Evolutionary conservation across 2,888 invertebrate genomes (phyloP).

Genomic region (Eupithecia centaureata): DNA sequence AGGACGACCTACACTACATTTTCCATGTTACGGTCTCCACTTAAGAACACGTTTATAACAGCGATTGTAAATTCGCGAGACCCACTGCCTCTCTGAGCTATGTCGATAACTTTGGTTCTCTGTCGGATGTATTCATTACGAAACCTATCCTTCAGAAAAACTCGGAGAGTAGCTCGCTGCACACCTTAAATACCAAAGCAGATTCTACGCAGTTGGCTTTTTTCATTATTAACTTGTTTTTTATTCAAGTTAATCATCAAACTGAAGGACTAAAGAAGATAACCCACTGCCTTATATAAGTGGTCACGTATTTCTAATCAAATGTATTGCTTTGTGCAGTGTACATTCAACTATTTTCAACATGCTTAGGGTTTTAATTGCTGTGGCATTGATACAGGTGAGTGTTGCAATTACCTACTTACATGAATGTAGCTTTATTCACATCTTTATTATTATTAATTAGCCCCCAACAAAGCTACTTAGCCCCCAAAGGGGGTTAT

Average conservation of each 20-base stretch:
- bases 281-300: slow-evolving; percentile 8
- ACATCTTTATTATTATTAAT: not conserved
- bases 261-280: slow-evolving; percentile 16
- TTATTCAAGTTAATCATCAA: not conserved
- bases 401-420: slow-evolving; percentile 12
- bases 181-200: no score
- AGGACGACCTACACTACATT: no score
- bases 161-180: no score
- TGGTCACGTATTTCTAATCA: slow-evolving; percentile 41
- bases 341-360: slow-evolving; percentile 7
- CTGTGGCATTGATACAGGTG: slow-evolving; percentile 20
- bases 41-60: no score
- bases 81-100: no score
- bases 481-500: no score
- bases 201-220: not conserved
- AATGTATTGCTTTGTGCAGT: slow-evolving; percentile 10
- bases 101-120: no score
- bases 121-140: no score
- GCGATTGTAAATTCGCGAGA: no score
- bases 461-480: not conserved
- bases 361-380: slow-evolving; percentile 20
- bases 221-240: slow-evolving; percentile 2
- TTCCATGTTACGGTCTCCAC: no score
- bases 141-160: no score
- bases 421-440: not conserved